These are phyloP conservation scores for Luehdorfia chinensis DNA, from an alignment of 1,140 invertebrate species.

Conservation along the genomic window DNA sequence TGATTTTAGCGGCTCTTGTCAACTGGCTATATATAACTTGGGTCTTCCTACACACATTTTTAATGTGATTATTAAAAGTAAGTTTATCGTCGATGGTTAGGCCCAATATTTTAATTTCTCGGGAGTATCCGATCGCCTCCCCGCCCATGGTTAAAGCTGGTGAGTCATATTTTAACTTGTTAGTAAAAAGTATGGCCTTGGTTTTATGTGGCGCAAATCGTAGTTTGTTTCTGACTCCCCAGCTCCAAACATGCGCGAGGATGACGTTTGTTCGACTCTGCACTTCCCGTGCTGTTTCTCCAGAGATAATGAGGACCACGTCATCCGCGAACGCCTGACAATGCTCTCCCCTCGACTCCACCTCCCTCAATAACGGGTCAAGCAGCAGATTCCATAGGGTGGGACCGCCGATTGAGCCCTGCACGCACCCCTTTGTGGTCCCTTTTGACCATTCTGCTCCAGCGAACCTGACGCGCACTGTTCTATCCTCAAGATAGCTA, in stretches of 20 bases:
- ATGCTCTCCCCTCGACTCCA: neutral
- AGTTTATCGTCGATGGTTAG: neutral
- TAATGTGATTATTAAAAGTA: constrained; percentile 18
- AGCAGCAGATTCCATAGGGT: neutral
- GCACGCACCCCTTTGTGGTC: no score
- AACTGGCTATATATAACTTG: constrained; percentile 18
- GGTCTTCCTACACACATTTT: constrained; percentile 10
- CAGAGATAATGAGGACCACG: neutral
- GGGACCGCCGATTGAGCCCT: neutral
- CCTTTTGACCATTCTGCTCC: no score
- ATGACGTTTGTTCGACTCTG: neutral
- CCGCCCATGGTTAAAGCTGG: no score
- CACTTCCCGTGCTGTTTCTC: neutral
- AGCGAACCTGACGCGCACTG: no score
- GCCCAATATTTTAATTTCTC: no score
- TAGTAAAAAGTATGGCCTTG: no score
- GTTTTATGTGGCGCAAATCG: no score
- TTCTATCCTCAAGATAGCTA: no score
- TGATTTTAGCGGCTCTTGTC: constrained; percentile 5
- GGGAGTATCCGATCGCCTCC: no score
- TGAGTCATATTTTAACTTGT: no score
- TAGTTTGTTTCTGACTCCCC: neutral
- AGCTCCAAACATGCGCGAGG: neutral
- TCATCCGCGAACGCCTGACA: neutral
- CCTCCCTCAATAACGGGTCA: neutral